These are phyloP conservation scores for Pygoscelis antarcticus DNA, from an alignment of 2,113 vertebrate species.

Conservation along the genomic window DNA sequence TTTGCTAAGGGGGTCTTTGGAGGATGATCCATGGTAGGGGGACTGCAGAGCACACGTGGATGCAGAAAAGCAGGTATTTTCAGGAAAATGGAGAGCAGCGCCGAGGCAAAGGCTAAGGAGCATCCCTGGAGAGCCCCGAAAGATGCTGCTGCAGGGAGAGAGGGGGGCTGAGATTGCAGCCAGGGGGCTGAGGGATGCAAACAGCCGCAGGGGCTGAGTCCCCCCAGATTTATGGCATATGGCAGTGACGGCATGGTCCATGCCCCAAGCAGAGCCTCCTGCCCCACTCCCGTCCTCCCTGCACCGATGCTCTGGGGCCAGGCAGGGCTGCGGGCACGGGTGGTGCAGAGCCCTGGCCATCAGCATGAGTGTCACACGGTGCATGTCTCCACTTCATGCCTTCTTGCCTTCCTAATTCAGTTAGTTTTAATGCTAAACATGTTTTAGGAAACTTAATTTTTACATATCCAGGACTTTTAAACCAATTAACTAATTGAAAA, in stretches of 20 bases:
- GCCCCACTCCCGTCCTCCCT: background rate
- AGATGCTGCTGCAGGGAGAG: background rate
- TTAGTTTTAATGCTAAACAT: background rate
- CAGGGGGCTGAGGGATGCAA: background rate
- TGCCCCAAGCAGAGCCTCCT: background rate
- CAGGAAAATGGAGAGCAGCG: background rate
- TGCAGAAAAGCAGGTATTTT: background rate
- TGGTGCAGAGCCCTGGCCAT: background rate
- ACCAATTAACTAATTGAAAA: background rate
- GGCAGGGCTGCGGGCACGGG: background rate
- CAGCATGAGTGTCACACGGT: accelerated
- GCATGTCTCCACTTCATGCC: background rate
- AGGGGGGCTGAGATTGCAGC: background rate
- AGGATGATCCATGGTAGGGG: accelerated
- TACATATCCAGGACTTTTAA: background rate
- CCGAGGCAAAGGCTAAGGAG: background rate
- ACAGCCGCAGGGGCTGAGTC: background rate
- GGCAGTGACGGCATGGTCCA: background rate
- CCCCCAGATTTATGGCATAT: accelerated
- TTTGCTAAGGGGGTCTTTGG: background rate
- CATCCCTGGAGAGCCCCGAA: background rate
- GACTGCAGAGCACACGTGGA: accelerated
- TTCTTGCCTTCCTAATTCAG: background rate
- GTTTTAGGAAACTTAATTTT: background rate
- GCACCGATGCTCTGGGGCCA: accelerated